Evolutionary conservation across 2,888 invertebrate species (phyloP), one percentile per base, ranked within the genome.

Genomic region (Leucania comma): DNA sequence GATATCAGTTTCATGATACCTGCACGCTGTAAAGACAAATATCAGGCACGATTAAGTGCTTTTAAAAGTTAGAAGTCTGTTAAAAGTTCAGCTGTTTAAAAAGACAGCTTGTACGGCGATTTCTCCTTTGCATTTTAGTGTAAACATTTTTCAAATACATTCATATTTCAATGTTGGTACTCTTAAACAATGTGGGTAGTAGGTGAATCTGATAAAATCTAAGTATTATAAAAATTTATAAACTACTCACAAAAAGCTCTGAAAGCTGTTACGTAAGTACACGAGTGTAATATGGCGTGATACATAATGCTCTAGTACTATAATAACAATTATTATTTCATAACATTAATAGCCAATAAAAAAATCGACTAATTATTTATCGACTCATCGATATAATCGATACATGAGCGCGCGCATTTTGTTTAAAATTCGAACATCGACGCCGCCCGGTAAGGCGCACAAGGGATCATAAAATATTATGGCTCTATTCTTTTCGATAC

Each of bases 391-490:
- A 89, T 88, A 85, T 79, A 80, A 87, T 84, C 80, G 80, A 80
- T 61, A 86, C 87, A 89, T 83, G 85, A 86, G 88, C 89, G 88
- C 82, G 88, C 86, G 88, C 86, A 84, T 89, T 90, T 91, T 88
- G 90, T 93, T 95, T 94, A 93, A 94, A 93, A 94, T 95, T 94
- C 95, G 95, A 93, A 90, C 92, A 91, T 89, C 90, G 92, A 89
- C 87, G 86, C 86, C 84, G 85, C 89, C 95, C 83, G 89, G 94
- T 95, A 96, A 92, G 95, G 95, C 92, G 93, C 89, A 96, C 96
- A 96, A 96, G 95, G 92, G 96, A 91, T 95, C 92, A 92, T 96
- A 93, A 96, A 96, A 95, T 93, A 94, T 96, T 94, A 96, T 94
- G 90, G 91, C 90, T 95, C 95, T 93, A 96, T 96, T 96, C 95